Evolutionary conservation across 2,888 invertebrate species (phyloP), one percentile per base, ranked within the genome.

Genomic region (Spialia ferax): DNA sequence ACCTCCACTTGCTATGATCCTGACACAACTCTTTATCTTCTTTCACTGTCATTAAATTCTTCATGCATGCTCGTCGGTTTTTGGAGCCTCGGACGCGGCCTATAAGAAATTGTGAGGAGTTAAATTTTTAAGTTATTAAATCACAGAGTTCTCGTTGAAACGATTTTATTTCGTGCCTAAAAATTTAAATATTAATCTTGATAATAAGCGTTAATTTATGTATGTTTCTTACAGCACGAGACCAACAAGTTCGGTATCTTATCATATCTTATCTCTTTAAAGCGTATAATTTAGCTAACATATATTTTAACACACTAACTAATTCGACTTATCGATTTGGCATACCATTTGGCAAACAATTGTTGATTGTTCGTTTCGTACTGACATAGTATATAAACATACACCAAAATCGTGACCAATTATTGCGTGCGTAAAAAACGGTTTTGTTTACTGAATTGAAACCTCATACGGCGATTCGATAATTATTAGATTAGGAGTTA

Each of bases 281-380:
- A 56, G 35, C 35, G 55, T 61, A 61, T 61, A 56, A 56, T 67
- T 67, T 48, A 26, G n/a, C 55, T 26, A 48, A 62, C 55, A 62
- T 67, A 67, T 61, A 55, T 62, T 67, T 62, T 56, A 67, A 55
- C 67, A 67, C 67, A 61, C 67, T 55, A 67, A 67, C 67, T 67
- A 67, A 62, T 67, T 67, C 45, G 54, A 55, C 55, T 55, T 63
- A 45, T 55, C 54, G 63, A 55, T 55, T 45, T 35, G 45, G 62
- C 61, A 67, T 67, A 56, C 67, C 48, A 61, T 67, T 67, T 55
- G 54, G 54, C 32, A 55, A 62, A 48, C 55, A 61, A 61, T 55
- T 32, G 26, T 38, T 56, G 29, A 35, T 62, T 55, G 32, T 55
- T 61, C 48, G 7, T 35, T 29, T 61, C 48, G 7, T 35, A 22